Conservation (phyloP, 2,113 vertebrate genomes). For the Craseonycteris thonglongyai region DNA sequence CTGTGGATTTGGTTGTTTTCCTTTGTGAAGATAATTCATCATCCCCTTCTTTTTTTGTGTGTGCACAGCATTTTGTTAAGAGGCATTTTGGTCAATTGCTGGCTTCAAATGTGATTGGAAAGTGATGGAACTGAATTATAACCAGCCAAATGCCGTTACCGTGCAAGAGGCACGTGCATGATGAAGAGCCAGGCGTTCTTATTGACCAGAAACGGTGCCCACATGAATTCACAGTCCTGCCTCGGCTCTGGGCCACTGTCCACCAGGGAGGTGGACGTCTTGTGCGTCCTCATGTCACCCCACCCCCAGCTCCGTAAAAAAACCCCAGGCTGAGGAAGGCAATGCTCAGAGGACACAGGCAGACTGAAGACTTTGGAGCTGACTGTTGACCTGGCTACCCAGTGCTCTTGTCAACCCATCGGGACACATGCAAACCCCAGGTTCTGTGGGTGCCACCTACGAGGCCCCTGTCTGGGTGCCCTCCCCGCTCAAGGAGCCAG, state of each 20-base stretch:
- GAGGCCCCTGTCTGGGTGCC: fast-evolving
- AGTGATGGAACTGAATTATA: constrained; percentile 8
- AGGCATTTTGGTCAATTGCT: constrained; percentile 35
- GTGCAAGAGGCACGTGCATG: background rate
- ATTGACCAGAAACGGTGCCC: fast-evolving
- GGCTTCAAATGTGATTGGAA: constrained; percentile 8
- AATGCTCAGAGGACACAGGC: too few relatives aligned
- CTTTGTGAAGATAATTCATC: background rate
- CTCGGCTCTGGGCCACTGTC: background rate
- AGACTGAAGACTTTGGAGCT: too few relatives aligned
- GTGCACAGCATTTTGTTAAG: constrained; percentile 23
- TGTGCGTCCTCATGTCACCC: fast-evolving
- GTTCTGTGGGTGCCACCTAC: fast-evolving
- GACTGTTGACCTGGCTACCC: background rate
- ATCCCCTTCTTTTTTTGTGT: background rate
- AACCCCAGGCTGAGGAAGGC: background rate
- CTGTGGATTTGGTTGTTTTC: constrained; percentile 19
- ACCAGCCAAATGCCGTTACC: background rate
- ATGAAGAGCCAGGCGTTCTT: background rate
- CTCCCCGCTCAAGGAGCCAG: background rate
- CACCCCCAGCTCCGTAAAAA: background rate
- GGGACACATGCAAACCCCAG: fast-evolving
- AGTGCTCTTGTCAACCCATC: too few relatives aligned
- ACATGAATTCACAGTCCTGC: fast-evolving
- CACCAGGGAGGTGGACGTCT: fast-evolving